Percentiles rank a stretch among this genome's conserved stretches.
Evolutionary conservation across 37 sponge, comb jelly and placozoan species (phyloP).

Genomic region (Sycon ciliatum): DNA sequence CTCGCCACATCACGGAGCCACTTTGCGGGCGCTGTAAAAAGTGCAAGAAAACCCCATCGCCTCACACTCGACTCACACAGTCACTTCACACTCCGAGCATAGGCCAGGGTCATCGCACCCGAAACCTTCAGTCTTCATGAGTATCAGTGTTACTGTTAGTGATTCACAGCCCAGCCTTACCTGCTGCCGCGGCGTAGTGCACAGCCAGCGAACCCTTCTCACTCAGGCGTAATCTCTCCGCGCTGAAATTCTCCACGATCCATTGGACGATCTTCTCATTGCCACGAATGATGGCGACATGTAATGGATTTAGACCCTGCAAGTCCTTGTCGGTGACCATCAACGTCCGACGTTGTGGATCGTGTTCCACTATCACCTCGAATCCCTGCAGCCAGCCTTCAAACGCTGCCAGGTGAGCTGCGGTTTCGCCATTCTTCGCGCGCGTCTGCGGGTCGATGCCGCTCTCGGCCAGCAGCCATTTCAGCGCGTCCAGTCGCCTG

Average conservation of each 20-base stretch:
- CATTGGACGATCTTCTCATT: background rate
- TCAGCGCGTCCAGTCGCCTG: background rate
- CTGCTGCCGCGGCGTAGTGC: constrained; percentile 2
- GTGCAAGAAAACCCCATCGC: too few relatives aligned
- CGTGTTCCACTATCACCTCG: background rate
- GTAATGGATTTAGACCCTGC: background rate
- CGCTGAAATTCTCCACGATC: background rate
- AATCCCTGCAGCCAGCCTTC: background rate
- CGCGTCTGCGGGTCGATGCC: background rate
- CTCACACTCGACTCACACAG: too few relatives aligned
- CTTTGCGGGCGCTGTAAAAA: too few relatives aligned
- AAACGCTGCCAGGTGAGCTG: constrained; percentile 1
- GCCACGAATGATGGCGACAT: background rate
- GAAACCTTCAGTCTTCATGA: too few relatives aligned
- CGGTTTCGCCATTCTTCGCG: background rate
- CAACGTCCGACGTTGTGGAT: background rate
- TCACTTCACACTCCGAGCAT: too few relatives aligned
- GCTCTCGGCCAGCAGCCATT: background rate
- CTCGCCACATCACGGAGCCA: too few relatives aligned
- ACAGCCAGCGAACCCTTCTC: background rate
- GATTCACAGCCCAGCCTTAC: too few relatives aligned
- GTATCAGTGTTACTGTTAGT: too few relatives aligned
- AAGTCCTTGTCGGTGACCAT: background rate
- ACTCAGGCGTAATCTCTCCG: background rate
- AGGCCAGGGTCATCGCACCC: too few relatives aligned